Evolutionary conservation across 2,113 vertebrate species (phyloP).

Genomic region (Trachemys scripta): DNA sequence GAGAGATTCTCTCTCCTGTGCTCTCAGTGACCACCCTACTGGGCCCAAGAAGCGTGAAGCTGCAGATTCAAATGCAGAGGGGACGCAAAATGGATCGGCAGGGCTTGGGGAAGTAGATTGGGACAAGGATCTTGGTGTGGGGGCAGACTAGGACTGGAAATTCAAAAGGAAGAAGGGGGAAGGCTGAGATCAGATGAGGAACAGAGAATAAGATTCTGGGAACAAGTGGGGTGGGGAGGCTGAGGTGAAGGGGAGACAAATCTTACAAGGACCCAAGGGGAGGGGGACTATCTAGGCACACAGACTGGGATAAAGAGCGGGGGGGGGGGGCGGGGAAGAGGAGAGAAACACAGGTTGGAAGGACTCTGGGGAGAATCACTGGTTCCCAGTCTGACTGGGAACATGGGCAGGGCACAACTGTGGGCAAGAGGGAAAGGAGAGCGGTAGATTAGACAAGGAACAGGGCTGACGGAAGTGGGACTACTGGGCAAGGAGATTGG

Average conservation of each 20-base stretch:
- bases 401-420: background rate
- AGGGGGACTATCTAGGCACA: too few species aligned
- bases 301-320: too few species aligned
- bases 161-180: background rate
- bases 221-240: too few species aligned
- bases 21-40: background rate
- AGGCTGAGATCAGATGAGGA: background rate
- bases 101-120: background rate
- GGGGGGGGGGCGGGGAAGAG: too few species aligned
- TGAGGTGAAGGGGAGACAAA: too few species aligned
- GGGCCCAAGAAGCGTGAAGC: background rate
- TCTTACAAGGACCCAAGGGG: too few species aligned
- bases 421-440: background rate
- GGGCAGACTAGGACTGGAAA: background rate
- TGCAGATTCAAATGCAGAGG: background rate
- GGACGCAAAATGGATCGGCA: background rate
- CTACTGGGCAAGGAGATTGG: background rate
- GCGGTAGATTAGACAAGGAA: background rate
- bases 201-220: background rate
- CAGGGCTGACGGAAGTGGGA: background rate
- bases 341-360: too few species aligned
- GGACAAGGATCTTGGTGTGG: background rate
- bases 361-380: too few species aligned
- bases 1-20: background rate
- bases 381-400: background rate